Percentiles rank a stretch among this genome's conserved stretches.
Conservation (phyloP, 2,888 invertebrate genomes). For the Polyploca ridens region DNA sequence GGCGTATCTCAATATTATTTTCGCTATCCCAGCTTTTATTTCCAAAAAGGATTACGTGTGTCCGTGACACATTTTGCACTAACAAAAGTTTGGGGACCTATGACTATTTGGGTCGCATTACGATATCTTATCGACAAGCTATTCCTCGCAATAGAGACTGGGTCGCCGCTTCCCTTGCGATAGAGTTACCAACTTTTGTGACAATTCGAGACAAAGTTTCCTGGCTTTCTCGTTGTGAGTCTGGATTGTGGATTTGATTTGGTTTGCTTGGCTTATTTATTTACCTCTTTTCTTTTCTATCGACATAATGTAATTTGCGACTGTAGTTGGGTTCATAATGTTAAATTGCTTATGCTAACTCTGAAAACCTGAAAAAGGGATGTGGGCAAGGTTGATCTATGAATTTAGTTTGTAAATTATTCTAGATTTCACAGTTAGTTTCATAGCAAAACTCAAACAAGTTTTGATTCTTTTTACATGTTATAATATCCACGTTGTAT, state of each 20-base stretch:
- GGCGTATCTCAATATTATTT: too few relatives aligned
- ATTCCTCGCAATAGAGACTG: conserved; percentile 26
- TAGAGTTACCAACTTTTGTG: conserved; percentile 28
- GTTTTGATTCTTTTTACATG: too few relatives aligned
- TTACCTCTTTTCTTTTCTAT: neutral
- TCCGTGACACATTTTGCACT: neutral
- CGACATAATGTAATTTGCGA: too few relatives aligned
- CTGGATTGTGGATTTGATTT: neutral
- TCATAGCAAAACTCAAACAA: too few relatives aligned
- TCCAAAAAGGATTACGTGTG: neutral
- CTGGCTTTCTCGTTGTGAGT: neutral
- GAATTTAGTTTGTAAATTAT: too few relatives aligned
- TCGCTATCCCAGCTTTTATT: neutral
- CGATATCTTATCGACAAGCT: conserved; percentile 48
- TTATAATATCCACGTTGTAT: too few relatives aligned
- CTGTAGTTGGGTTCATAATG: too few relatives aligned
- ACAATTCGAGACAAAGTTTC: neutral
- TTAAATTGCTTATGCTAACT: too few relatives aligned
- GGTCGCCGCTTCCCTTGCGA: conserved; percentile 46
- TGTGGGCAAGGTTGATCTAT: too few relatives aligned
- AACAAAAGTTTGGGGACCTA: neutral
- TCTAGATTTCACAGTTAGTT: too few relatives aligned
- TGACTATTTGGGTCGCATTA: conserved; percentile 35
- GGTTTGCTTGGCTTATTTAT: neutral
- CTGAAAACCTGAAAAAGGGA: too few relatives aligned